Evolutionary conservation across 2,113 vertebrate species (phyloP).

Genomic region (Gobius niger): DNA sequence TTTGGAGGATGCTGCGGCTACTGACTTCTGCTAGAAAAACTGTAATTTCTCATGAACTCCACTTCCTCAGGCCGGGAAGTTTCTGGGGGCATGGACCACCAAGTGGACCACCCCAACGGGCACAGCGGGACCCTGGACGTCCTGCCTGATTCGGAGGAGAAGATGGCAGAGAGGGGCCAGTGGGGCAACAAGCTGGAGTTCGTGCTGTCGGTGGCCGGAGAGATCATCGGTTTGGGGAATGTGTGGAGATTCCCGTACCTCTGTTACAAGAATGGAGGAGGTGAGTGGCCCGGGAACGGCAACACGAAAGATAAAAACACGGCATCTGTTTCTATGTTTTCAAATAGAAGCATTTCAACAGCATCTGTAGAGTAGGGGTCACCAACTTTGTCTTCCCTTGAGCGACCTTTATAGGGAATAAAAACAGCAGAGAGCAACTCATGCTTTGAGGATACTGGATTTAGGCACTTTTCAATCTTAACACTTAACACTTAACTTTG

Average conservation of each 20-base stretch:
- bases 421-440: too few relatives aligned
- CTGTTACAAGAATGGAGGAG: conserved; percentile 97
- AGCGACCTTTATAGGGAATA: too few relatives aligned
- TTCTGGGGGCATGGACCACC: conserved; percentile 57
- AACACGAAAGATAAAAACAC: not conserved
- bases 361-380: too few relatives aligned
- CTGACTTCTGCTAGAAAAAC: not conserved
- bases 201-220: conserved; percentile 89
- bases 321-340: too few relatives aligned
- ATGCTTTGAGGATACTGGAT: too few relatives aligned
- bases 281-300: conserved; percentile 70
- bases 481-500: too few relatives aligned
- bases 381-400: too few relatives aligned
- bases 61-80: not conserved
- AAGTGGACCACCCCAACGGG: conserved; percentile 63
- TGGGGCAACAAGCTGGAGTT: conserved; percentile 97
- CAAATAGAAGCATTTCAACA: too few relatives aligned
- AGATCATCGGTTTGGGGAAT: conserved; percentile 93
- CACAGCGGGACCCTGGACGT: conserved; percentile 65
- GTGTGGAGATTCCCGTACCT: conserved; percentile 98
- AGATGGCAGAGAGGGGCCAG: conserved; percentile 83
- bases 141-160: conserved; percentile 63
- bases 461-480: too few relatives aligned
- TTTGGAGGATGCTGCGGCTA: too few relatives aligned
- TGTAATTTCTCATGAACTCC: not conserved